Base-by-base conservation (phyloP, 2,888 invertebrate genomes). In the Unio pictorum region DNA sequence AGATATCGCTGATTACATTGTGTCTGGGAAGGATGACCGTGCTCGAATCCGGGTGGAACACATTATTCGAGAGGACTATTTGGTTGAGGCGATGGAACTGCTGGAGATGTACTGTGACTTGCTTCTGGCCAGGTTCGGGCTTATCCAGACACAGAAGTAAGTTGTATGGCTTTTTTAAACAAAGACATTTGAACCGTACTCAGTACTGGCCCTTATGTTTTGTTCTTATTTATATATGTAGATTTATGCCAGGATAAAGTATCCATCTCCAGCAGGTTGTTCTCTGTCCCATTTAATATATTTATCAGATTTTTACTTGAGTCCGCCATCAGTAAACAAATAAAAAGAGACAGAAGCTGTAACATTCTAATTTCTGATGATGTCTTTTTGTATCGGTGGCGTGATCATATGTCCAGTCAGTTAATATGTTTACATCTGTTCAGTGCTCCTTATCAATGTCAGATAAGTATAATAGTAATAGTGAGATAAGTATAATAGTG, bases 71-170 rank as follows among this genome's bases (percentile, higher is more conserved):
- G 98, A 99, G 91, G 99, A 99, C 91, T 99, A 99, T 90, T 93
- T 99, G 91, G 98, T 99, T 4, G 99, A 99, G 91, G 99, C 99
- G 1, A 97, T 99, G 95, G 99, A 99, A 92, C 93, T 99, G 72
- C 93, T 99, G 0, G 99, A 99, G 92, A 99, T 99, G 98, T 99
- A 97, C 89, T 99, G 99, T 91, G 99, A 99, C 91, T 92, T 99
- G 66, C 90, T 99, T 61, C 91, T 99, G 67, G 99, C 99, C 0
- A 93, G 99, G 85, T 99, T 98, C 91, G 99, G 99, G 0, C 92
- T 99, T 17, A 94, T 99, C 67, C 96, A 89, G 65, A 86, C 86
- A 60, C 86, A 86, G 68, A 89, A 87, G 89, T 90, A 85, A 83
- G 88, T 76, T 17, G 34, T 20, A n/a, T 54, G 1, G 4, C n/a